Base-by-base conservation (phyloP, 2,797 vertebrate species). In the Bucorvus abyssinicus region DNA sequence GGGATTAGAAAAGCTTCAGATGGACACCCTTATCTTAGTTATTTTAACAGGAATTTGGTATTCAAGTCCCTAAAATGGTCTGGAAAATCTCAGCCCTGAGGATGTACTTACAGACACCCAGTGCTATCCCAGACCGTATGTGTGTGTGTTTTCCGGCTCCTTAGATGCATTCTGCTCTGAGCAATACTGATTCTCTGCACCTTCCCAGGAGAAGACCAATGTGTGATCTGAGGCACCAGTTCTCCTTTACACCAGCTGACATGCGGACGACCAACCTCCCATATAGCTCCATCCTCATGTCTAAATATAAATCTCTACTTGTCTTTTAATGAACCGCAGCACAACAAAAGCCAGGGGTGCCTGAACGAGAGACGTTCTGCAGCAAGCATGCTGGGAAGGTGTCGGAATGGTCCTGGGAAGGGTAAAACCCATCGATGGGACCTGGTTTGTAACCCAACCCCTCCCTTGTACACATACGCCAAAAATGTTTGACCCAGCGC, bases 11-110 rank as follows among this genome's bases (percentile, higher is more conserved):
- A 40, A 77, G n/a, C 52, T 40, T 57, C 36, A 24, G 56, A 14
- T 0, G n/a, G 57, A 3, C 26, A 3, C 14, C 36, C 61, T 94
- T 90, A 95, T 94, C 94, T 94, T 38, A 23, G 21, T 13, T 89
- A 68, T 88, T 57, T 53, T 6, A 29, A 9, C 26, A 23, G 86
- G 88, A 88, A 94, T 93, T 77, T 75, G 88, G 9, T 60, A 32
- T 63, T 77, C 1, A 14, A 49, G 7, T 40, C 36, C 60, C 44
- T 60, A 49, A 90, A 80, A 71, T 32, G 42, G 76, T 47, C 90
- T 93, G 96, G 95, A 95, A 95, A 86, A 80, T 52, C 42, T 61
- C 69, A 70, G 56, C 30, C 29, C 4, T 9, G 23, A 50, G 50
- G 78, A 40, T 8, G 26, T n/a, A 6, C 20, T 49, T 30, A 32